Conservation (phyloP, 2,113 vertebrate species). For the Rattus rattus region DNA sequence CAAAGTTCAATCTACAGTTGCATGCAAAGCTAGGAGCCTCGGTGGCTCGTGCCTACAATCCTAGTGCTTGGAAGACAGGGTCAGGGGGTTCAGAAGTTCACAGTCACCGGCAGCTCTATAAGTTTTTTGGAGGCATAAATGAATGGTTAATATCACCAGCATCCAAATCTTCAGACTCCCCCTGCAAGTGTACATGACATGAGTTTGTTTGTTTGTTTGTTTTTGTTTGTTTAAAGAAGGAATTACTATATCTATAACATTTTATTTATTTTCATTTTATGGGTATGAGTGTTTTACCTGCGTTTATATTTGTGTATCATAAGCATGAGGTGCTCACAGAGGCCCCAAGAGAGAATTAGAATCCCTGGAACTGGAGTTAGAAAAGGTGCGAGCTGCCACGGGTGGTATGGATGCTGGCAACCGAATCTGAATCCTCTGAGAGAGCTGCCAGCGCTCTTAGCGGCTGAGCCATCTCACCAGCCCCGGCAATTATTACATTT, state of each 20-base stretch:
- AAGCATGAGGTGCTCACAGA: not conserved
- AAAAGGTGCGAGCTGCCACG: not conserved
- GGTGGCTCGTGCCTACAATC: not conserved
- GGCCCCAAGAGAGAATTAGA: not conserved
- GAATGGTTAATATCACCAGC: not conserved
- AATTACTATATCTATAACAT: not conserved
- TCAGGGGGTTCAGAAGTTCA: not conserved
- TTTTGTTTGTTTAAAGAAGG: not conserved
- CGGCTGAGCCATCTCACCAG: not conserved
- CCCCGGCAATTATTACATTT: not conserved
- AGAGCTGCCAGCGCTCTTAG: not conserved
- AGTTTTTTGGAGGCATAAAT: not conserved
- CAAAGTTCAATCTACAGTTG: not conserved
- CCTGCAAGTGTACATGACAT: not conserved
- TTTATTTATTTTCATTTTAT: not conserved
- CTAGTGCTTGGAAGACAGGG: not conserved
- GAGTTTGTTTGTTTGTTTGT: not conserved
- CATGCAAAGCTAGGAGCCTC: not conserved
- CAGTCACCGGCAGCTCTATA: not conserved
- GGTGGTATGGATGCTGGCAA: no score
- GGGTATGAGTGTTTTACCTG: not conserved
- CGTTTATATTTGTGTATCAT: not conserved
- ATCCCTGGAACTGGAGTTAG: not conserved
- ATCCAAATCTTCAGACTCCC: not conserved
- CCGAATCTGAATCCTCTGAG: not conserved